Percentiles rank a stretch among this genome's conserved stretches.
phyloP scores from a whole-genome alignment of 2,113 vertebrate species.

The Podarcis muralis region DNA sequence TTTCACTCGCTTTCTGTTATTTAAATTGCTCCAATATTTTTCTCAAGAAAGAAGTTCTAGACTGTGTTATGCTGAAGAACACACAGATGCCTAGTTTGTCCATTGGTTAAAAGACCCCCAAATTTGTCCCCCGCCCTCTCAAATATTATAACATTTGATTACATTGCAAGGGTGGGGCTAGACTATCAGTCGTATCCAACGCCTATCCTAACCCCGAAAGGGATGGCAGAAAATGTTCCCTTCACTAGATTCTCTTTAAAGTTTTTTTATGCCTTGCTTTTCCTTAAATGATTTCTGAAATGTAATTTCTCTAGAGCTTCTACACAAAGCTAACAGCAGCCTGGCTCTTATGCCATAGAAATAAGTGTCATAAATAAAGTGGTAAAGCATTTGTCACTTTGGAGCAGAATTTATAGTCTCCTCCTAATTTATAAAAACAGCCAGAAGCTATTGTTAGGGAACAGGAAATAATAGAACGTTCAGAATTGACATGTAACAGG shows the following conservation, averaged over 20 bases:
- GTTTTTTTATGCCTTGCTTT: neutral
- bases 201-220: neutral
- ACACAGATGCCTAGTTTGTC: neutral
- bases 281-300: neutral
- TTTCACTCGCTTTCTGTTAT: neutral
- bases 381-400: neutral
- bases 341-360: neutral
- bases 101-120: neutral
- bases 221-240: neutral
- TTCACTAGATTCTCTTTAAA: slow-evolving; percentile 8
- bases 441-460: neutral
- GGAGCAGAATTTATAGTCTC: neutral
- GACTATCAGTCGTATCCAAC: neutral
- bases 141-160: neutral
- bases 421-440: neutral
- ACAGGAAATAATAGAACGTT: neutral
- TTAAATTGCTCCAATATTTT: neutral
- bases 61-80: neutral
- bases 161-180: neutral
- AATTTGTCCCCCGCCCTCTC: neutral
- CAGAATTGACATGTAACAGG: slow-evolving; percentile 1
- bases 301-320: neutral
- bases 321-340: neutral
- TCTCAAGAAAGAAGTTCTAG: neutral
- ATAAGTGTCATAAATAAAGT: neutral